Base-by-base conservation (phyloP, 2,888 invertebrate species). In the Lacanobia oleracea region DNA sequence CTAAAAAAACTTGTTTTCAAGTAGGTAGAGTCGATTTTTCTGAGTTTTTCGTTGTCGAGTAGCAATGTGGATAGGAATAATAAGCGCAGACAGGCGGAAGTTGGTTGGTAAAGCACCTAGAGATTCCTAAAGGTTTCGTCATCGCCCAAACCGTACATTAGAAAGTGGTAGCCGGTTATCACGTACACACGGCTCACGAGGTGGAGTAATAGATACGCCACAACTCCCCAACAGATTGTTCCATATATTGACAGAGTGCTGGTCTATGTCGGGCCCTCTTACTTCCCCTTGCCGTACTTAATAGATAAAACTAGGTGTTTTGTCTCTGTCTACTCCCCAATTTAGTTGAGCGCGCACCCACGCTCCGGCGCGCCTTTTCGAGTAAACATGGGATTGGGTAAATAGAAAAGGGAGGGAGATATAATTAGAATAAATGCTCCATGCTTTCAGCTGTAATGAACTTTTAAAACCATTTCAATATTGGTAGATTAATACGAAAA, bases 361-460 rank as follows among this genome's bases (percentile, higher is more conserved):
- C 94, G 94, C 93, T 92, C 90, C 86, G 92, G 88, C 92, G 92
- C 93, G 95, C 93, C 94, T 94, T 94, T 93, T 93, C 90, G 92
- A 92, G 94, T 95, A 95, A 95, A 96, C 94, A 96, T 90, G 89
- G 92, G 92, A 93, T 94, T 94, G 92, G 89, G 91, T 91, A 95
- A 95, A 95, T 95, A 95, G 93, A 93, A 93, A 92, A 93, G 93
- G 93, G 92, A 93, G 93, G 91, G 92, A 91, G 93, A 90, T 95
- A 95, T 95, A 95, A 95, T 95, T 95, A 95, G 95, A 95, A 95
- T 93, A 91, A 93, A 94, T 92, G 92, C 91, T 89, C 88, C 88
- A 88, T 89, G 88, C 88, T 90, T 91, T 90, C 88, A 86, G 88
- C 85, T 82, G 77, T 82, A 86, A 82, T 84, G 79, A 77, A 72